A percentile compares a stretch with the other conserved stretches of the same genome.
phyloP scores from a whole-genome alignment of 2,797 vertebrate genomes.

The Ceryle rudis region DNA sequence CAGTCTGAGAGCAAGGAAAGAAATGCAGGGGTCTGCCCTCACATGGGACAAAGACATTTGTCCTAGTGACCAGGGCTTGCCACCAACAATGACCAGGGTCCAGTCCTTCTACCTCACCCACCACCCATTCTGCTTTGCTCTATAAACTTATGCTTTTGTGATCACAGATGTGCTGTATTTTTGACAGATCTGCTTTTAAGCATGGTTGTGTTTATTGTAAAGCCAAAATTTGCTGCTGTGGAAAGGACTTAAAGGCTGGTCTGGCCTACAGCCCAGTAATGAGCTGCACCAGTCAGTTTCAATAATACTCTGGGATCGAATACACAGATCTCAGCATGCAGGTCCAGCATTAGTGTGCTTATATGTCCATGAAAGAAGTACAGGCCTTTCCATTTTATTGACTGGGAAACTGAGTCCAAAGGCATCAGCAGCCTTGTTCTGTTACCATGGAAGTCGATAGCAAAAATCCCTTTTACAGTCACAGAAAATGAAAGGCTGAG shows the following conservation, averaged over 20 bases:
- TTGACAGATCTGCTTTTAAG: not conserved
- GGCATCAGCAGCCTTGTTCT: not conserved
- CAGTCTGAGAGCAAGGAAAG: not conserved
- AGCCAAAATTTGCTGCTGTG: constrained; percentile 1
- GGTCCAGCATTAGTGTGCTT: not conserved
- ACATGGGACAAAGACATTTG: not conserved
- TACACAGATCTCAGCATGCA: not conserved
- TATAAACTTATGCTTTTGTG: not conserved
- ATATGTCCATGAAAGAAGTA: not conserved
- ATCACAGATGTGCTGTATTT: not conserved
- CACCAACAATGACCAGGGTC: rapidly evolving
- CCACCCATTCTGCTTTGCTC: not conserved
- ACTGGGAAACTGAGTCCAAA: constrained; percentile 54
- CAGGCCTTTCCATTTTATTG: not conserved
- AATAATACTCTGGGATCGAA: not conserved
- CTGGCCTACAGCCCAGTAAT: constrained; percentile 28
- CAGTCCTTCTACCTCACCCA: not conserved
- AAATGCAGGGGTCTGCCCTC: not conserved
- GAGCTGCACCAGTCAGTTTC: constrained; percentile 42
- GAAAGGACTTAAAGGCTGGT: not conserved
- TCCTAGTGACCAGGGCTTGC: not conserved
- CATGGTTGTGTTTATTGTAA: not conserved
- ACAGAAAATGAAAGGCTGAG: constrained; percentile 3
- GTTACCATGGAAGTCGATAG: not conserved
- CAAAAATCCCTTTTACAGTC: not conserved